Conservation (phyloP, 1,140 invertebrate genomes). For the Tetraneura akinire region DNA sequence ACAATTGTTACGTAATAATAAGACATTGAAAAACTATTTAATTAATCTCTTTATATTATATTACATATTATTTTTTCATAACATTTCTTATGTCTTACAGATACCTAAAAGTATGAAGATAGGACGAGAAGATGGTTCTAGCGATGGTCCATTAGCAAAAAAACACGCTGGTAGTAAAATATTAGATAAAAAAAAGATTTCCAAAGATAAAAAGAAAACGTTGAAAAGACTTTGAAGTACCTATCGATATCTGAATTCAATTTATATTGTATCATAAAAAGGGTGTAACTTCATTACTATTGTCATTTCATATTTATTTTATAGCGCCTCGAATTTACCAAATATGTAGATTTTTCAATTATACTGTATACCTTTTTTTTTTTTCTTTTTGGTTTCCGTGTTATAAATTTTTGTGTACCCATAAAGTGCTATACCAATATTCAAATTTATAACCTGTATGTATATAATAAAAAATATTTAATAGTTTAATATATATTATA, state of each 20-base stretch:
- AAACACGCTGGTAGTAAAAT: conserved; percentile 83
- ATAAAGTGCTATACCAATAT: conserved; percentile 5
- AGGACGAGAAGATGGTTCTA: conserved; percentile 52
- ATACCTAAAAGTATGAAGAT: conserved; percentile 49
- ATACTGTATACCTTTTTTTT: not conserved
- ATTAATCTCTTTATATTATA: no score
- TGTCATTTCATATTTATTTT: conserved; percentile 29
- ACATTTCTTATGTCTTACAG: no score
- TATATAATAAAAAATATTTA: conserved; percentile 42
- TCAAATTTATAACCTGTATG: conserved; percentile 23
- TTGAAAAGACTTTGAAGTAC: conserved; percentile 72
- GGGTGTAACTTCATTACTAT: conserved; percentile 10
- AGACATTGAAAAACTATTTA: no score
- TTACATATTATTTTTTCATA: no score
- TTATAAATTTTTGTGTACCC: conserved; percentile 22
- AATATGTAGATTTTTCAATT: conserved; percentile 23
- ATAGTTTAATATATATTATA: conserved; percentile 34
- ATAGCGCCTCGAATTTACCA: conserved; percentile 16
- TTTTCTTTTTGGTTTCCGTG: conserved; percentile 14
- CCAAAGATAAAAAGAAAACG: conserved; percentile 84
- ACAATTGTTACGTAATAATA: no score
- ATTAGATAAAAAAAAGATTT: conserved; percentile 75
- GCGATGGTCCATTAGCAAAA: conserved; percentile 75
- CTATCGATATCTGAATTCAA: not conserved
- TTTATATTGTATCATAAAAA: conserved; percentile 38